These are phyloP conservation scores for Prunella fulvescens DNA, from an alignment of 2,113 vertebrate species.

Conservation along the genomic window DNA sequence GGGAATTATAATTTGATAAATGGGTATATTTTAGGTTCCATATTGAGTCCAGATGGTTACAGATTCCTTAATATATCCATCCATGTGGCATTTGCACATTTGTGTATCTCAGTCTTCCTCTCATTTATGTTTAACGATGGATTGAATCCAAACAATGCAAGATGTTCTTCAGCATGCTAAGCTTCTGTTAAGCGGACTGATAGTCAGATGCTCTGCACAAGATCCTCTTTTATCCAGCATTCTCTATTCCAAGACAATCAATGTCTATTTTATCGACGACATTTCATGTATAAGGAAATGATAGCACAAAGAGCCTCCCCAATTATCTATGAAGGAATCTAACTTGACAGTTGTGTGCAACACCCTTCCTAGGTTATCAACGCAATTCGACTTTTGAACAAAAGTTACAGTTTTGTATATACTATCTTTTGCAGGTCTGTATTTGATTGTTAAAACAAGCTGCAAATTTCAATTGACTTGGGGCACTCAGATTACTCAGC, in stretches of 20 bases:
- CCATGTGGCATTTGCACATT: slow-evolving; percentile 69
- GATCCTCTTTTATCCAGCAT: not conserved
- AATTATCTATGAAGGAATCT: not conserved
- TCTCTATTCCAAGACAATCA: not conserved
- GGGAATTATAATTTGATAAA: slow-evolving; percentile 71
- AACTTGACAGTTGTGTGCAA: not conserved
- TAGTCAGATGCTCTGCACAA: slow-evolving; percentile 5
- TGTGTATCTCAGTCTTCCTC: slow-evolving; percentile 56
- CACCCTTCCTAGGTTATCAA: not conserved
- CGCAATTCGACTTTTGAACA: not conserved
- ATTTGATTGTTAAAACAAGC: not conserved
- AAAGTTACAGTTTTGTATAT: not conserved
- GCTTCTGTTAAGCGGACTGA: slow-evolving; percentile 60
- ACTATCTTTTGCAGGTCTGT: not conserved
- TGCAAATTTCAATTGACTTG: not conserved
- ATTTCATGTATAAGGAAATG: not conserved
- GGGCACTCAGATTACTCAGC: not conserved
- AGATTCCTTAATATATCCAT: slow-evolving; percentile 66
- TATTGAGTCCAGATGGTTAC: slow-evolving; percentile 75
- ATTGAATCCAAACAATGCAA: slow-evolving; percentile 74
- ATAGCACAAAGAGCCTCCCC: not conserved
- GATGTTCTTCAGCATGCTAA: slow-evolving; percentile 72
- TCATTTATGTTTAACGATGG: slow-evolving; percentile 75
- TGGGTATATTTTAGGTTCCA: slow-evolving; percentile 60
- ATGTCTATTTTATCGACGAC: not conserved